Evolutionary conservation across 2,113 vertebrate genomes (phyloP).

Genomic region (Engystomops pustulosus): DNA sequence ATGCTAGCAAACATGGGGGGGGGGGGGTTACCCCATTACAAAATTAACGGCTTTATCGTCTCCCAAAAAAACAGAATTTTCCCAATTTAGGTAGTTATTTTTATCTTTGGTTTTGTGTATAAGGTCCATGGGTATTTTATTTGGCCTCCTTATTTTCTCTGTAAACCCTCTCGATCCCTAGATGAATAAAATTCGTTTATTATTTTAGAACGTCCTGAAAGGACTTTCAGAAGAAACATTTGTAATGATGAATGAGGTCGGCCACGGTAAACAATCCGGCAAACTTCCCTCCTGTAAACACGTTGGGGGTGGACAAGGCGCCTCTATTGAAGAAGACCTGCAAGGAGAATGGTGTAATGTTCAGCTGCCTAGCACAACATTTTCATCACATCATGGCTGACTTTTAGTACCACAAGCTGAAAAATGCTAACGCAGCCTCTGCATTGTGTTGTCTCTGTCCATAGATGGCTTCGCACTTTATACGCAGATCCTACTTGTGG

Average conservation of each 20-base stretch:
- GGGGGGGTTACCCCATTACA: too few relatives aligned
- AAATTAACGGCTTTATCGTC: too few relatives aligned
- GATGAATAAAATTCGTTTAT: neutral
- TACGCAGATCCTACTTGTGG: too few relatives aligned
- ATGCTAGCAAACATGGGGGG: too few relatives aligned
- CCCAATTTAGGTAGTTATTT: too few relatives aligned
- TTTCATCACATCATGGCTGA: neutral
- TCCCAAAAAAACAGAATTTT: too few relatives aligned
- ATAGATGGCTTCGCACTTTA: too few relatives aligned
- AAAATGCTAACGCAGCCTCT: too few relatives aligned
- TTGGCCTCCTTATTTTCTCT: neutral
- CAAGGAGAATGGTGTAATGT: neutral
- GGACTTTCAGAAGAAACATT: neutral
- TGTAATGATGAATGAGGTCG: neutral
- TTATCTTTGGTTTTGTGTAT: too few relatives aligned
- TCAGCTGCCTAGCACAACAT: neutral
- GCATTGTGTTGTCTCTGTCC: too few relatives aligned
- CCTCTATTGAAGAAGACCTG: neutral
- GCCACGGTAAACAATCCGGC: neutral
- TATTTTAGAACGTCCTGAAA: neutral
- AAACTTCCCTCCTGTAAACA: neutral
- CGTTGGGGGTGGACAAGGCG: neutral
- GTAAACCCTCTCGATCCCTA: neutral
- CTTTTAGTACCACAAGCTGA: too few relatives aligned
- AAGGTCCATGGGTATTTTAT: neutral